Percentiles rank a stretch among this genome's conserved stretches.
phyloP scores from a whole-genome alignment of 2,797 vertebrate genomes.

The Buceros bicornis region DNA sequence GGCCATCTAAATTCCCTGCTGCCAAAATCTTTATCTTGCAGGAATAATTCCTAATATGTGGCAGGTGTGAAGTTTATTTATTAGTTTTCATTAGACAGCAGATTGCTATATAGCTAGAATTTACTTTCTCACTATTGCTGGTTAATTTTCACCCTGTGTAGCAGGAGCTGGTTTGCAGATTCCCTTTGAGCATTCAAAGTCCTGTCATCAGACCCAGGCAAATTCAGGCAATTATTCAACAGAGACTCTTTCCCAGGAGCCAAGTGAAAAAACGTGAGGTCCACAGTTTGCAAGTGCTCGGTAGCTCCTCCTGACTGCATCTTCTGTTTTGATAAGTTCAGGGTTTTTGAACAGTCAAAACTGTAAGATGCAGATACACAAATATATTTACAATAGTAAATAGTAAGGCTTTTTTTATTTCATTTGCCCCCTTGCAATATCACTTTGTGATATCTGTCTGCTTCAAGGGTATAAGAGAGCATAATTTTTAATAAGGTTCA shows the following conservation, averaged over 20 bases:
- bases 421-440: neutral
- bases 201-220: neutral
- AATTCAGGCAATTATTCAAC: neutral
- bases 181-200: neutral
- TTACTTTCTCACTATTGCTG: neutral
- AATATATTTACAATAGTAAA: neutral
- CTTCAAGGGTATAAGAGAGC: neutral
- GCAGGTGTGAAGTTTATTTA: neutral
- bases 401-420: neutral
- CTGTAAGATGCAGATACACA: neutral
- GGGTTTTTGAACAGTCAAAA: neutral
- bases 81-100: neutral
- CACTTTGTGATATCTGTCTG: neutral
- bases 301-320: neutral
- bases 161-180: neutral
- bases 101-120: neutral
- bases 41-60: neutral
- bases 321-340: neutral
- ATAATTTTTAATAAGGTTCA: neutral
- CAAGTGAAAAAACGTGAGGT: neutral
- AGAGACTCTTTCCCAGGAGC: neutral
- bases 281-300: neutral
- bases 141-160: slow-evolving; percentile 19
- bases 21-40: neutral
- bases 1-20: neutral